A percentile compares a stretch with the other conserved stretches of the same genome.
These are phyloP conservation scores for Homarus americanus DNA, from an alignment of 1,140 invertebrate species.

Conservation along the genomic window DNA sequence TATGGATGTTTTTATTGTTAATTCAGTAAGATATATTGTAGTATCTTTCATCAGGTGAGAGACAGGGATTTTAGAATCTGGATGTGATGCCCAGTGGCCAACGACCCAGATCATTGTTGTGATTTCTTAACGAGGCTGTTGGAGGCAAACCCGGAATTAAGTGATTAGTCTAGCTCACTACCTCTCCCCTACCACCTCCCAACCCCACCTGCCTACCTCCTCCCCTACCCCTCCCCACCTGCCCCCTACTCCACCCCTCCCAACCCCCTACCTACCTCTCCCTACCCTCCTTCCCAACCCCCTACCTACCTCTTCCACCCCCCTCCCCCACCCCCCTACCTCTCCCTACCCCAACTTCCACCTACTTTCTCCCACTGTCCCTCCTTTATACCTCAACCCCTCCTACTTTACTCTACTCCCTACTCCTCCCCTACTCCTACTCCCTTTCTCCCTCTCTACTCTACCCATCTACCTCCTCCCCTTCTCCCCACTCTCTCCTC, in stretches of 20 bases:
- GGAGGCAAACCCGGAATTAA: background rate
- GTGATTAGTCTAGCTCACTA: background rate
- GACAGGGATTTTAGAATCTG: too few relatives aligned
- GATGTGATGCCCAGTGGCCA: background rate
- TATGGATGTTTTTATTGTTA: too few relatives aligned
- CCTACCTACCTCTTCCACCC: too few relatives aligned
- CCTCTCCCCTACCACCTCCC: background rate
- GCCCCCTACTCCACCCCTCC: background rate
- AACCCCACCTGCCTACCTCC: background rate
- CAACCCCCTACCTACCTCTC: background rate
- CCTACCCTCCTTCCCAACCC: background rate
- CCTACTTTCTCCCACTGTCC: background rate
- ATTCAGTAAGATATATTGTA: too few relatives aligned
- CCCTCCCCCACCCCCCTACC: too few relatives aligned
- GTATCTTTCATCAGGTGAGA: too few relatives aligned
- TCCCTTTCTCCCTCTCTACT: background rate
- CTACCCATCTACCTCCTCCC: background rate
- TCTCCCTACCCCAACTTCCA: background rate
- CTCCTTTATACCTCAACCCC: background rate
- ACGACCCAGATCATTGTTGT: background rate
- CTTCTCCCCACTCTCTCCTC: background rate
- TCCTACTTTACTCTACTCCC: background rate
- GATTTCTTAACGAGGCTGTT: background rate
- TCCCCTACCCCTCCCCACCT: background rate
- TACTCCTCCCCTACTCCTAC: background rate